phyloP scores from a whole-genome alignment of 1,140 invertebrate species.

The Heliconius eleuchia region DNA sequence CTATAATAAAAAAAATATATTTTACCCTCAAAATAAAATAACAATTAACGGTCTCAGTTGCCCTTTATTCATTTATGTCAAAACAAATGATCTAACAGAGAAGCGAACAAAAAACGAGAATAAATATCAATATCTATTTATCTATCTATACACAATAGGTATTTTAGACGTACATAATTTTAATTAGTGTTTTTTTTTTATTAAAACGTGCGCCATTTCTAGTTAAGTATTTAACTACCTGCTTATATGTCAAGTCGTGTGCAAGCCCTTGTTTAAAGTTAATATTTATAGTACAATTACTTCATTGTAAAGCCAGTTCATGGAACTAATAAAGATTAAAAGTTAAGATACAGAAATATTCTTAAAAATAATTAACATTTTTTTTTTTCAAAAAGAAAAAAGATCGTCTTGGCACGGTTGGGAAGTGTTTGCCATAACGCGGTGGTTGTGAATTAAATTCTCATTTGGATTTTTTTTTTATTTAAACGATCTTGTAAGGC shows the following conservation, averaged over 20 bases:
- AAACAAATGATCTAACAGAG: neutral
- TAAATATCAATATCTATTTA: neutral
- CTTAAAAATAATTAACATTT: neutral
- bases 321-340: neutral
- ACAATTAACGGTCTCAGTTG: neutral
- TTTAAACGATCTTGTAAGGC: too few species aligned
- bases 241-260: neutral
- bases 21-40: neutral
- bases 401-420: too few species aligned
- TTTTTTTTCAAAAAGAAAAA: too few species aligned
- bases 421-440: too few species aligned
- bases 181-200: neutral
- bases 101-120: neutral
- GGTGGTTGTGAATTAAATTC: too few species aligned
- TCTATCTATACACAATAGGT: neutral
- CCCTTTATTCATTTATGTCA: neutral
- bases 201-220: neutral
- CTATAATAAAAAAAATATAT: neutral
- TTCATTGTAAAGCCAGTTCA: neutral
- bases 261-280: neutral
- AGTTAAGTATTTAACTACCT: slow-evolving; percentile 4
- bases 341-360: neutral
- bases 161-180: neutral
- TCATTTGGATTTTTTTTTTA: too few species aligned
- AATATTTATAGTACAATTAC: neutral